Percentiles rank a stretch among this genome's conserved stretches.
Evolutionary conservation across 2,888 invertebrate genomes (phyloP).

Genomic region (Melinopterus prodromus): DNA sequence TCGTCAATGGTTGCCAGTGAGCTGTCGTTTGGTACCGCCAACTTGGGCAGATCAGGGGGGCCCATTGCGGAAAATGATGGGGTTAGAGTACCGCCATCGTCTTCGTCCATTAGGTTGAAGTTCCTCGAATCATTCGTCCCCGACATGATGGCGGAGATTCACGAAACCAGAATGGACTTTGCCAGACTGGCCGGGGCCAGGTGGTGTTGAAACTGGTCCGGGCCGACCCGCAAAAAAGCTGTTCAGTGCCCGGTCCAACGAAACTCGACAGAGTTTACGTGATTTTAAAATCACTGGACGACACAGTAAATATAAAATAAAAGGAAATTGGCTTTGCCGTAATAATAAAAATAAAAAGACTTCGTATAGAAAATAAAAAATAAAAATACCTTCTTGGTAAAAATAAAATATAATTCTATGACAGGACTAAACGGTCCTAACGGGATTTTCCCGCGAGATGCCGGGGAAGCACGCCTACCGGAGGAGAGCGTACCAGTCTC

Average conservation of each 20-base stretch:
- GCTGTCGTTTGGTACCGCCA: neutral
- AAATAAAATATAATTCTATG: too few relatives aligned
- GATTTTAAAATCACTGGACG: neutral
- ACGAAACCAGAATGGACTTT: too few relatives aligned
- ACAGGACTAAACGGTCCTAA: neutral
- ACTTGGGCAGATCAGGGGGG: neutral
- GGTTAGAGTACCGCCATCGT: neutral
- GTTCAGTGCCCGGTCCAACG: neutral
- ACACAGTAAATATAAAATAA: neutral
- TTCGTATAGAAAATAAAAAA: neutral
- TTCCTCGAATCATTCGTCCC: neutral
- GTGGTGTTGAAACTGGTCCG: neutral
- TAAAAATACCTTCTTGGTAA: neutral
- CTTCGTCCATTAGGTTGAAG: neutral
- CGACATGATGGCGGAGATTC: neutral
- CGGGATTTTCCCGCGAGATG: neutral
- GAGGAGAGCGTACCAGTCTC: neutral
- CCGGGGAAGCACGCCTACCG: neutral
- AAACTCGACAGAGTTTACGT: neutral
- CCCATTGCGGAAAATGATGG: neutral
- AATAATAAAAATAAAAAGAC: neutral
- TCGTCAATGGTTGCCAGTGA: neutral
- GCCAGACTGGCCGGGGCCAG: neutral
- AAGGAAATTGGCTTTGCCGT: neutral
- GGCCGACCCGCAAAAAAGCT: neutral